A percentile compares a stretch with the other conserved stretches of the same genome.
These are phyloP conservation scores for Poliocrania exsul DNA, from an alignment of 2,797 vertebrate species.

Conservation along the genomic window DNA sequence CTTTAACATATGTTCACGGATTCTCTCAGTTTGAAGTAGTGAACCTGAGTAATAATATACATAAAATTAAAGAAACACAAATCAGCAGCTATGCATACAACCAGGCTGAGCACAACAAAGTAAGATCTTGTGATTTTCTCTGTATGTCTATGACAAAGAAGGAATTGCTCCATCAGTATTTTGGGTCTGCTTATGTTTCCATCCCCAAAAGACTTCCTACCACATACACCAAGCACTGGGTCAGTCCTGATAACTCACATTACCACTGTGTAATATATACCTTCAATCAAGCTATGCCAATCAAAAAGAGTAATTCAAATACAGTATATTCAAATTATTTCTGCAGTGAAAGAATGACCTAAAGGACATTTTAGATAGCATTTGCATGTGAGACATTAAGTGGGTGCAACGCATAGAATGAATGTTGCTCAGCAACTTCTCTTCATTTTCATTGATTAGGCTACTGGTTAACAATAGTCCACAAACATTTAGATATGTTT, in stretches of 20 bases:
- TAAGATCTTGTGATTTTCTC: not conserved
- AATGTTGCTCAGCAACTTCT: not conserved
- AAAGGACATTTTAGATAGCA: not conserved
- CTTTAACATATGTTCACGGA: not conserved
- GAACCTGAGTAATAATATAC: not conserved
- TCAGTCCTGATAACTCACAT: not conserved
- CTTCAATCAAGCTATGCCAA: not conserved
- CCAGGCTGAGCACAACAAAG: not conserved
- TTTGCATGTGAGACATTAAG: not conserved
- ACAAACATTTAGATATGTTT: not conserved
- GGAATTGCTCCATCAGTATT: not conserved
- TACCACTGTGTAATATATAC: not conserved
- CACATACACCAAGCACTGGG: not conserved
- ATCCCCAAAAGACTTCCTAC: not conserved
- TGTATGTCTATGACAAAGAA: not conserved
- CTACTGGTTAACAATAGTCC: not conserved
- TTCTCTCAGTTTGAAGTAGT: not conserved
- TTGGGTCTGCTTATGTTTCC: not conserved
- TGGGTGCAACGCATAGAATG: not conserved
- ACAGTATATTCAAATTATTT: not conserved
- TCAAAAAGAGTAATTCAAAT: not conserved
- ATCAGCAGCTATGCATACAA: not conserved
- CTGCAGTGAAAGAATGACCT: not conserved
- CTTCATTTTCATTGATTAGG: not conserved
- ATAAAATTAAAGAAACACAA: not conserved